Conservation (phyloP, 2,113 vertebrate genomes). For the Rafetus swinhoei region DNA sequence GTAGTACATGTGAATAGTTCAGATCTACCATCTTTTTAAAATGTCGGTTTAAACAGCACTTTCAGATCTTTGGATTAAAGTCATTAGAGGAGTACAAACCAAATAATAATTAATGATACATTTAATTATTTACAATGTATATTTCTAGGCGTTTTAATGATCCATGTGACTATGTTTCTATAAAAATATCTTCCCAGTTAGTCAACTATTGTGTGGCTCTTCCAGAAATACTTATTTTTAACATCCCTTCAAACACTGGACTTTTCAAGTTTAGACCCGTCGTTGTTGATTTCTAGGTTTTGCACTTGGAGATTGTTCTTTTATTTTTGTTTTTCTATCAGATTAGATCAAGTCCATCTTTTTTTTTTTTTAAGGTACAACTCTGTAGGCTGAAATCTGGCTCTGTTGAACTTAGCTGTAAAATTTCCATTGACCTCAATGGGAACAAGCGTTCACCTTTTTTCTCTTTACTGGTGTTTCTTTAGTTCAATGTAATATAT, state of each 20-base stretch:
- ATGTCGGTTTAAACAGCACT: not conserved
- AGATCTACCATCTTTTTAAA: not conserved
- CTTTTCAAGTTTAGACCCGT: not conserved
- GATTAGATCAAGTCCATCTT: not conserved
- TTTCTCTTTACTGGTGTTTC: not conserved
- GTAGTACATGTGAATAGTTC: not conserved
- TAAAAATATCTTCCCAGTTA: constrained; percentile 19
- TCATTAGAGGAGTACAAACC: accelerated
- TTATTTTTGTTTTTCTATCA: constrained; percentile 22
- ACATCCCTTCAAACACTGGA: not conserved
- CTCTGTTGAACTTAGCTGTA: not conserved
- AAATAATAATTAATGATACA: not conserved
- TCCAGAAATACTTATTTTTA: constrained; percentile 8
- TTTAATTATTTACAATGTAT: not conserved
- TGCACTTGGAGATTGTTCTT: not conserved
- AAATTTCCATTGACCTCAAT: not conserved
- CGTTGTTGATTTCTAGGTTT: constrained; percentile 1
- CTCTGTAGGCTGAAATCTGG: not conserved
- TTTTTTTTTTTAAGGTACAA: constrained; percentile 16
- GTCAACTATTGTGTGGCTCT: not conserved
- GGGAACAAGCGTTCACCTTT: not conserved
- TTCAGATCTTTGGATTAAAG: not conserved
- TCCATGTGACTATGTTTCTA: not conserved
- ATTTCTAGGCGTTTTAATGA: not conserved
- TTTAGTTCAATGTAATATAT: not conserved